Evolutionary conservation across 2,113 vertebrate genomes (phyloP).

Genomic region (Zapus hudsonius): DNA sequence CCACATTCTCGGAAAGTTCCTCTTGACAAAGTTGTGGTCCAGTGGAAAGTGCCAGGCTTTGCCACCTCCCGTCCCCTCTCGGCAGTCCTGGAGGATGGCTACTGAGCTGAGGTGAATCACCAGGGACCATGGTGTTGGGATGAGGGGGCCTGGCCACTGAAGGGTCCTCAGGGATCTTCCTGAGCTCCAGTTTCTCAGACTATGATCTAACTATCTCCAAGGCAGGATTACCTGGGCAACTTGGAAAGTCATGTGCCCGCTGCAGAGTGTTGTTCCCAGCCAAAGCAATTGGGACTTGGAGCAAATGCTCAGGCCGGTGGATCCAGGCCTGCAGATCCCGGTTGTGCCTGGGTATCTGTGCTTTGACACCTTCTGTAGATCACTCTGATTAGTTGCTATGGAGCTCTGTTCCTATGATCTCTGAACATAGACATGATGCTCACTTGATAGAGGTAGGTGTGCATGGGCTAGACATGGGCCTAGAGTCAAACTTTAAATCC

Average conservation of each 20-base stretch:
- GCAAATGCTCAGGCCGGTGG: neutral
- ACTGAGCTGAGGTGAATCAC: accelerated
- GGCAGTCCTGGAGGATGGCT: neutral
- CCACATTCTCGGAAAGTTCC: neutral
- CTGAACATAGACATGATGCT: neutral
- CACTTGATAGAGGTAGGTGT: neutral
- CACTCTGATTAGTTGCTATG: neutral
- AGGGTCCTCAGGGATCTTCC: neutral
- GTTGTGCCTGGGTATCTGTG: neutral
- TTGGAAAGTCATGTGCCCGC: neutral
- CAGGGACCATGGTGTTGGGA: neutral
- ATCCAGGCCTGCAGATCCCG: neutral
- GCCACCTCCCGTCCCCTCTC: neutral
- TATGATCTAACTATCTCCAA: neutral
- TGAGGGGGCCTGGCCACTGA: neutral
- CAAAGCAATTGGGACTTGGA: accelerated
- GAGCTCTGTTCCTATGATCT: neutral
- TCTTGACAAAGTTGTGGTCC: neutral
- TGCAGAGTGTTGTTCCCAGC: neutral
- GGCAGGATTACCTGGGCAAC: neutral
- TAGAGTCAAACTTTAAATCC: too few relatives aligned
- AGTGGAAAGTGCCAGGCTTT: neutral
- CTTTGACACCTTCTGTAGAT: neutral
- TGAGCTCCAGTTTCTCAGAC: neutral
- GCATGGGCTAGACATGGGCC: too few relatives aligned